A percentile compares a stretch with the other conserved stretches of the same genome.
Evolutionary conservation across 2,888 invertebrate genomes (phyloP).

Genomic region (Drosophila algonquin): DNA sequence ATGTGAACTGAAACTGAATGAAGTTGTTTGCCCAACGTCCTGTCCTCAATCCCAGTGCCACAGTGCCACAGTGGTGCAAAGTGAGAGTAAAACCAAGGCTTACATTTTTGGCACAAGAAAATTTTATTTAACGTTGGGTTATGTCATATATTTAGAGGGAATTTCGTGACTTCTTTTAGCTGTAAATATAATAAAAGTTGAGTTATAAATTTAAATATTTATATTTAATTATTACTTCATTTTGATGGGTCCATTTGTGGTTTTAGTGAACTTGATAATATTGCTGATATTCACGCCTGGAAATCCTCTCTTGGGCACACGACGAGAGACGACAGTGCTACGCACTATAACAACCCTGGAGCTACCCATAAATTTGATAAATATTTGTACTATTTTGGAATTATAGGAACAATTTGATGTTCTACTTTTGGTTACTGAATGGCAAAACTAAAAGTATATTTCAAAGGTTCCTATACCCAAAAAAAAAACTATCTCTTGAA

Average conservation of each 20-base stretch:
- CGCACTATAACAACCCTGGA: slow-evolving; percentile 28
- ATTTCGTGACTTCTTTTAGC: not conserved
- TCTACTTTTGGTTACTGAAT: not conserved
- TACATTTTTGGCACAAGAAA: not conserved
- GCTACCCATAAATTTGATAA: slow-evolving; percentile 3
- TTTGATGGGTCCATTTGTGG: not conserved
- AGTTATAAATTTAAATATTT: not conserved
- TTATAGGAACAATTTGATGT: not conserved
- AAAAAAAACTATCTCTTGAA: no score
- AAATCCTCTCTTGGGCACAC: not conserved
- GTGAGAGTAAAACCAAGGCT: not conserved
- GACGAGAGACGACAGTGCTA: slow-evolving; percentile 9
- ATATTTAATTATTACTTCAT: not conserved
- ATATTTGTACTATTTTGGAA: not conserved
- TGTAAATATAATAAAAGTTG: not conserved
- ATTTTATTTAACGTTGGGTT: not conserved
- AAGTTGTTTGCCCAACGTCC: slow-evolving; percentile 60
- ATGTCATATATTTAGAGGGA: not conserved
- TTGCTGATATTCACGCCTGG: slow-evolving; percentile 16
- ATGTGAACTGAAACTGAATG: slow-evolving; percentile 77
- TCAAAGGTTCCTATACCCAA: not conserved
- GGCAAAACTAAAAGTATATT: not conserved
- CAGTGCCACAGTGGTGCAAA: slow-evolving; percentile 48
- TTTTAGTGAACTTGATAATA: slow-evolving; percentile 11
- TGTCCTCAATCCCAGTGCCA: slow-evolving; percentile 28